These are phyloP conservation scores for Naja naja DNA, from an alignment of 2,113 vertebrate genomes.

Conservation along the genomic window DNA sequence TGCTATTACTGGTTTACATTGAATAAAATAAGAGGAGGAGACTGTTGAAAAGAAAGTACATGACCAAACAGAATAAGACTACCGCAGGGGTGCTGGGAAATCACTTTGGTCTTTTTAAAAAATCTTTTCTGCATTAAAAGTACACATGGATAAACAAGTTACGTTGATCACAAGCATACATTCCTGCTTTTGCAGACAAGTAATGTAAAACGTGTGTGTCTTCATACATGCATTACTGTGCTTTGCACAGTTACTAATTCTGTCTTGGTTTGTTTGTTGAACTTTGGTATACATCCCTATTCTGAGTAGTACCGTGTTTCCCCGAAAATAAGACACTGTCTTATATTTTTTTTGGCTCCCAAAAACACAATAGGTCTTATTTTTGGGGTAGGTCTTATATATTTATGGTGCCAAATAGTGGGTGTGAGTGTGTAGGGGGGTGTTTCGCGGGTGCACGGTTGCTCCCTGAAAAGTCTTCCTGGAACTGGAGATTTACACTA, in stretches of 20 bases:
- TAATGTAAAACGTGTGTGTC: not conserved
- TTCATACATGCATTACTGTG: not conserved
- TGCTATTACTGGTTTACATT: not conserved
- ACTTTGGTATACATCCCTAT: not conserved
- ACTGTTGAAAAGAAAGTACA: not conserved
- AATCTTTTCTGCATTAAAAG: not conserved
- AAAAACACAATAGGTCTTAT: too few relatives aligned
- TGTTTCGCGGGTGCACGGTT: too few relatives aligned
- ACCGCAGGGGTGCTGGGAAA: not conserved
- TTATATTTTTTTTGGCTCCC: too few relatives aligned
- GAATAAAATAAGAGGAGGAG: not conserved
- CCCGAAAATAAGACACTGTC: too few relatives aligned
- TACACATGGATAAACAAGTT: not conserved
- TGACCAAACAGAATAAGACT: not conserved
- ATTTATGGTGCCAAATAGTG: too few relatives aligned
- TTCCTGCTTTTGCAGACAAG: not conserved
- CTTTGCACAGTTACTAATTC: not conserved
- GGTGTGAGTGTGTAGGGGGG: too few relatives aligned
- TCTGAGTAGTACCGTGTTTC: too few relatives aligned
- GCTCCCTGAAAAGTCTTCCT: too few relatives aligned
- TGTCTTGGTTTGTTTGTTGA: not conserved
- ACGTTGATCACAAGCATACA: not conserved
- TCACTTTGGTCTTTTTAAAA: not conserved
- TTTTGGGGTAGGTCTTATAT: too few relatives aligned
- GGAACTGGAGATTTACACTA: too few relatives aligned